phyloP scores from a whole-genome alignment of 2,797 vertebrate genomes.

The Myotis vivesi region DNA sequence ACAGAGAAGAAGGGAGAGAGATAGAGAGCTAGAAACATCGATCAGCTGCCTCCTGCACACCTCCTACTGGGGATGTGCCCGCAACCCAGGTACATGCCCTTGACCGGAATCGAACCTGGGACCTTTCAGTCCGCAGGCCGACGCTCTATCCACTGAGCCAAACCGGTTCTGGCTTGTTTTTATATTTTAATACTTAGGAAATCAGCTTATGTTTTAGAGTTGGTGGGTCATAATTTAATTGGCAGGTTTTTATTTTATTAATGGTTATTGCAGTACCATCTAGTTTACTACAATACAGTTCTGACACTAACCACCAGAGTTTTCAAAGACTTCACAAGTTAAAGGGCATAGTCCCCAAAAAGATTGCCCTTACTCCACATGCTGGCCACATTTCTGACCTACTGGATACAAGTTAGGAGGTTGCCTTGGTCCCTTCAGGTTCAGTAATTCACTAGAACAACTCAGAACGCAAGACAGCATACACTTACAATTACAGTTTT shows the following conservation, averaged over 20 bases:
- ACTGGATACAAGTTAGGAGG: neutral
- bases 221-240: slow-evolving; percentile 6
- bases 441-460: neutral
- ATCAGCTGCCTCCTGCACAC: too few species aligned
- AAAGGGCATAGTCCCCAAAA: neutral
- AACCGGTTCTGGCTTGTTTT: too few species aligned
- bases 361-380: neutral
- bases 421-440: neutral
- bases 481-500: neutral
- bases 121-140: too few species aligned
- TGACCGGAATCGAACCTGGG: too few species aligned
- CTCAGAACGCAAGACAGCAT: neutral
- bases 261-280: neutral
- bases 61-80: too few species aligned
- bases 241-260: slow-evolving; percentile 2
- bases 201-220: neutral
- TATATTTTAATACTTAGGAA: slow-evolving; percentile 27
- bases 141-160: too few species aligned
- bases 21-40: too few species aligned
- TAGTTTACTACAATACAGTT: neutral
- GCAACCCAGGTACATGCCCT: too few species aligned
- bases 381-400: neutral
- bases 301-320: neutral
- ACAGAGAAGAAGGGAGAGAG: too few species aligned
- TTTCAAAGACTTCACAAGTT: slow-evolving; percentile 6